phyloP scores from a whole-genome alignment of 2,797 vertebrate genomes.

The Cyclura pinguis region DNA sequence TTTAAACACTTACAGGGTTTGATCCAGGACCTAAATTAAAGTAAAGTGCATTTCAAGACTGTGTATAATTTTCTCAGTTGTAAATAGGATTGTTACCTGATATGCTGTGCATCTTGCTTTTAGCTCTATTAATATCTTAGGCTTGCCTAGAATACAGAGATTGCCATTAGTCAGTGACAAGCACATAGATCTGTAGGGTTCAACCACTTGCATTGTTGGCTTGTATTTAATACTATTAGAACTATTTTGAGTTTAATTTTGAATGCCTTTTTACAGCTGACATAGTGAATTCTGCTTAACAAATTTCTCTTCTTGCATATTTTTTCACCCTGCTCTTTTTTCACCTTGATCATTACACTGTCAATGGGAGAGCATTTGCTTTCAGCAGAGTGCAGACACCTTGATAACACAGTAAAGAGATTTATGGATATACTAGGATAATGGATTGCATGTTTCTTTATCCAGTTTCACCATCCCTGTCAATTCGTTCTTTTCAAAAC shows the following conservation, averaged over 20 bases:
- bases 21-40: conserved; percentile 21
- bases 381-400: neutral
- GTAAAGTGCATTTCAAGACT: neutral
- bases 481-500: neutral
- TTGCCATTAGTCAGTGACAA: neutral
- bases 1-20: conserved; percentile 23
- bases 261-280: conserved; percentile 2
- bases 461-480: neutral
- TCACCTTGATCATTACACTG: conserved; percentile 14
- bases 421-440: conserved; percentile 29
- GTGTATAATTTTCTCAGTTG: neutral
- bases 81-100: neutral
- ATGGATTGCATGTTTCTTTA: neutral
- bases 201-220: neutral
- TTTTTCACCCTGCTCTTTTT: conserved; percentile 39
- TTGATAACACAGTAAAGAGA: conserved; percentile 22
- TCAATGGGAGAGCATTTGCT: neutral
- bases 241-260: fast-evolving
- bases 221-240: neutral
- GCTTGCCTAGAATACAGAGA: neutral
- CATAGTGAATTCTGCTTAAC: conserved; percentile 57
- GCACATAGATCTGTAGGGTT: neutral
- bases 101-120: neutral
- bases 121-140: conserved; percentile 3
- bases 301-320: conserved; percentile 35